These are phyloP conservation scores for Athene cunicularia DNA, from an alignment of 2,113 vertebrate species.

Conservation along the genomic window DNA sequence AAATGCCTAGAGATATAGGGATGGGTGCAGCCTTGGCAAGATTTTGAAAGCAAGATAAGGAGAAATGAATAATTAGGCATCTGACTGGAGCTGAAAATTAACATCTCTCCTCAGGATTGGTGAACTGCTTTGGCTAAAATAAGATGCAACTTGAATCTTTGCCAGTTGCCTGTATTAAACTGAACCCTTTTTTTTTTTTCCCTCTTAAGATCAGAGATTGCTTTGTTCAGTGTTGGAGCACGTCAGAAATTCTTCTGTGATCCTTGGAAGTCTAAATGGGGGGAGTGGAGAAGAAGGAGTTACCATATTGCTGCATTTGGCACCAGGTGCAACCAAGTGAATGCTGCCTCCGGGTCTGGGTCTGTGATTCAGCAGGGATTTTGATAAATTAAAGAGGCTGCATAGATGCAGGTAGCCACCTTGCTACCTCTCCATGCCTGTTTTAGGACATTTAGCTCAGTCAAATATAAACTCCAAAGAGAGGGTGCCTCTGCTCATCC, in stretches of 20 bases:
- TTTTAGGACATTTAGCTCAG: neutral
- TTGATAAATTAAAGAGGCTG: neutral
- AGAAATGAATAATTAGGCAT: constrained; percentile 48
- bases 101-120: constrained; percentile 46
- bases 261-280: neutral
- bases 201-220: constrained; percentile 44
- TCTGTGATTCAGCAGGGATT: neutral
- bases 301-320: constrained; percentile 28
- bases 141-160: constrained; percentile 50
- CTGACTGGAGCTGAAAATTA: constrained; percentile 48
- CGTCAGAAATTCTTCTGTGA: constrained; percentile 54
- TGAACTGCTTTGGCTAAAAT: constrained; percentile 52
- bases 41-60: constrained; percentile 53
- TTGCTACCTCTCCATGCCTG: neutral
- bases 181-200: neutral
- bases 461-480: neutral
- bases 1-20: constrained; percentile 38
- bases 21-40: constrained; percentile 63
- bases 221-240: constrained; percentile 62
- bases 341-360: neutral
- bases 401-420: neutral
- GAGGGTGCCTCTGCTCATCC: neutral
- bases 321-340: neutral
- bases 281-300: neutral
- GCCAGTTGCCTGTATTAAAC: constrained; percentile 51